Evolutionary conservation across 2,797 vertebrate species (phyloP).

Genomic region (Delichon dasypus): DNA sequence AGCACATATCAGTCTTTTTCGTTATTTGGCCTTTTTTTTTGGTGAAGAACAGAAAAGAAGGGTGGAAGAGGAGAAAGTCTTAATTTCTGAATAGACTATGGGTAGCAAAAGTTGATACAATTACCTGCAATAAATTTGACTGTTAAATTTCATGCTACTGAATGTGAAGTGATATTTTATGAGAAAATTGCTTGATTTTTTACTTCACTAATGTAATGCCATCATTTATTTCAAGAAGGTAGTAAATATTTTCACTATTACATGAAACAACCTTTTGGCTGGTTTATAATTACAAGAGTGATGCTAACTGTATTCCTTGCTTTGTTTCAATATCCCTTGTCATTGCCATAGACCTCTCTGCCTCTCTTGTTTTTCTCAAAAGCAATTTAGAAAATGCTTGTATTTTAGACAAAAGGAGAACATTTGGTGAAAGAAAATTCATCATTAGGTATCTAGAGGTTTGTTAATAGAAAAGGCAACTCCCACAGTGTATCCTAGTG

Average conservation of each 20-base stretch:
- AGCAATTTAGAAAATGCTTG: constrained; percentile 98
- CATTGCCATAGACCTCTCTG: constrained; percentile 88
- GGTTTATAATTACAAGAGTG: constrained; percentile 90
- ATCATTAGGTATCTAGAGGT: constrained; percentile 99
- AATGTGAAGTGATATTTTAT: constrained; percentile 65
- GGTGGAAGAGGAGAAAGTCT: neutral
- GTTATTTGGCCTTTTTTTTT: neutral
- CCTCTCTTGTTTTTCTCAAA: constrained; percentile 93
- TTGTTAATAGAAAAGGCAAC: constrained; percentile 99
- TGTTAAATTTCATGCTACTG: constrained; percentile 57
- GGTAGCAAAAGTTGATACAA: constrained; percentile 63
- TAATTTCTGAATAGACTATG: constrained; percentile 34
- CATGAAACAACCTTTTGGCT: constrained; percentile 78
- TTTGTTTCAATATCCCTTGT: constrained; percentile 89
- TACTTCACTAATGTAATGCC: constrained; percentile 67
- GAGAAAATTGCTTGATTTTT: constrained; percentile 66
- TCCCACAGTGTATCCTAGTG: constrained; percentile 96
- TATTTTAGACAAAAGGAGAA: constrained; percentile 98
- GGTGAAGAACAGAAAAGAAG: neutral
- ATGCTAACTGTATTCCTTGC: constrained; percentile 91
- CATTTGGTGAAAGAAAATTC: constrained; percentile 99
- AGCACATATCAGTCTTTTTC: neutral
- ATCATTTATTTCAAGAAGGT: constrained; percentile 69
- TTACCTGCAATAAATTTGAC: constrained; percentile 64
- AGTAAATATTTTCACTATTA: constrained; percentile 77